Conservation (phyloP, 2,888 invertebrate genomes). For the Sabatieria punctata region DNA sequence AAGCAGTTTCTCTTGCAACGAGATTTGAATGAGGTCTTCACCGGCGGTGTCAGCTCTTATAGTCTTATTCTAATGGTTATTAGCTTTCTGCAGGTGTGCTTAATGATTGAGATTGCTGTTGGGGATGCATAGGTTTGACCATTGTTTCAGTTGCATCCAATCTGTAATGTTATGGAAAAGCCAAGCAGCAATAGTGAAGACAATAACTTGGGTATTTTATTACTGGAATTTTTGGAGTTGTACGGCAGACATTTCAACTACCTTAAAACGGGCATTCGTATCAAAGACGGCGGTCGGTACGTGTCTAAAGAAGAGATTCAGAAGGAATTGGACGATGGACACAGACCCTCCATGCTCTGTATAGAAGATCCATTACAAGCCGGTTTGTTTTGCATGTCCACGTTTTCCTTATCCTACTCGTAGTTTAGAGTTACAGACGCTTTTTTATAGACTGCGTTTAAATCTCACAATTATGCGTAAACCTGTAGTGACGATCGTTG, state of each 20-base stretch:
- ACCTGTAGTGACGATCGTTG: too few relatives aligned
- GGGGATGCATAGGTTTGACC: background rate
- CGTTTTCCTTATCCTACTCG: too few relatives aligned
- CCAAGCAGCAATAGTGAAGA: background rate
- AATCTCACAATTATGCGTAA: too few relatives aligned
- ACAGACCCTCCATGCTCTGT: constrained; percentile 72
- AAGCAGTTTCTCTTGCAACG: constrained; percentile 95
- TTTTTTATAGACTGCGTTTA: too few relatives aligned
- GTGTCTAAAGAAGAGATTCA: constrained; percentile 78
- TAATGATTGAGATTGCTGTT: background rate
- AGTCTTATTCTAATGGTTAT: constrained; percentile 94
- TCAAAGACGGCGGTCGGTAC: constrained; percentile 76
- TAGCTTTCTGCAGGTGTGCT: constrained; percentile 64
- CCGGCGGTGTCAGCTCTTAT: constrained; percentile 96
- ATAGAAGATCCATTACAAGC: constrained; percentile 93
- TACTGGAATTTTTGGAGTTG: constrained; percentile 91
- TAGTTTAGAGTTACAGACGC: too few relatives aligned
- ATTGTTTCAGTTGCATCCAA: background rate
- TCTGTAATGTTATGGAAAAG: background rate
- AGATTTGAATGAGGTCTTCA: constrained; percentile 97
- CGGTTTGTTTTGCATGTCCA: constrained; percentile 19
- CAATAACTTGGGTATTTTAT: constrained; percentile 45
- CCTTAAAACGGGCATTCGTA: constrained; percentile 48
- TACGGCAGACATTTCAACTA: constrained; percentile 87
- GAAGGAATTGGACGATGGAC: constrained; percentile 80